These are phyloP conservation scores for Pseudomyrmex concolor DNA, from an alignment of 1,140 invertebrate species.

Conservation along the genomic window DNA sequence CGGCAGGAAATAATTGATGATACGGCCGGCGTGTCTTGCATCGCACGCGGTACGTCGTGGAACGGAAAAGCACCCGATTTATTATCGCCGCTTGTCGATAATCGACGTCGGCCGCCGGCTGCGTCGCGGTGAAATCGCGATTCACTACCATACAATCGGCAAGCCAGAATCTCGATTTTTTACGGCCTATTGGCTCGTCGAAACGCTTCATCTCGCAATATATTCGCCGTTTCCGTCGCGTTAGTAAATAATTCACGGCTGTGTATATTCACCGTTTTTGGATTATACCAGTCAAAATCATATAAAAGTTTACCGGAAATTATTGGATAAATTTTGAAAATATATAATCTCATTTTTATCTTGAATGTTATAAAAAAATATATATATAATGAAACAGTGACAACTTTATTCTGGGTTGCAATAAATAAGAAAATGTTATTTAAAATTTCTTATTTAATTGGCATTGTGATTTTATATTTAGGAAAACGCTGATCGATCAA, in stretches of 20 bases:
- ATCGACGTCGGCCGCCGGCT: conserved; percentile 64
- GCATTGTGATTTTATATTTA: too few relatives aligned
- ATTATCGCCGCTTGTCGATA: conserved; percentile 71
- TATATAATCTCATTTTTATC: neutral
- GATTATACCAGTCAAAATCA: neutral
- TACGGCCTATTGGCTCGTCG: conserved; percentile 67
- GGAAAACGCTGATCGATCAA: too few relatives aligned
- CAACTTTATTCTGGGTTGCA: too few relatives aligned
- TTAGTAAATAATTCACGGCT: conserved; percentile 54
- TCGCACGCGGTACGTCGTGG: conserved; percentile 58
- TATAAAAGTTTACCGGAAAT: conserved; percentile 5
- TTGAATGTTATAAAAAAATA: too few relatives aligned
- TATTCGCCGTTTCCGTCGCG: conserved; percentile 14
- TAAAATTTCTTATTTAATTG: too few relatives aligned
- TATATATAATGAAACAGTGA: too few relatives aligned
- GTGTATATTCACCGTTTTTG: neutral
- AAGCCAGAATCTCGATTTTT: conserved; percentile 59
- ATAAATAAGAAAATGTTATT: too few relatives aligned
- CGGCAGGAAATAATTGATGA: conserved; percentile 67
- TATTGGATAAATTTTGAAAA: neutral
- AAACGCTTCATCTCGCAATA: conserved; percentile 35
- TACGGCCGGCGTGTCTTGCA: conserved; percentile 60
- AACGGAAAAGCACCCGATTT: conserved; percentile 56
- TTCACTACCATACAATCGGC: conserved; percentile 35
- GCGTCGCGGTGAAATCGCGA: conserved; percentile 62